Evolutionary conservation across 2,113 vertebrate species (phyloP).

Genomic region (Danio rerio): GRCz12tu NC_133199.1:26667501-26668000

Average conservation of each 20-base stretch:
- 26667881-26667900: no score
- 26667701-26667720: not conserved
- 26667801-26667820: not conserved
- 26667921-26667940: no score
- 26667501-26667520: slow-evolving; percentile 80
- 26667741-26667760: not conserved
- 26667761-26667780: not conserved
- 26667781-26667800: not conserved
- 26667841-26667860: no score
- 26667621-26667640: not conserved
- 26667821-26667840: not conserved
- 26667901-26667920: no score
- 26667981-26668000: no score
- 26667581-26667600: not conserved
- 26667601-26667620: not conserved
- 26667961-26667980: no score
- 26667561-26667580: slow-evolving; percentile 27
- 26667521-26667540: slow-evolving; percentile 67
- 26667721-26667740: no score
- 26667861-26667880: no score
- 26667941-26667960: no score
- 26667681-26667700: not conserved
- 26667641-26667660: not conserved
- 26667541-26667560: slow-evolving; percentile 46
- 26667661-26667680: not conserved